Percentiles rank a stretch among this genome's conserved stretches.
These are phyloP conservation scores for Chaetorhynchus papuensis DNA, from an alignment of 2,113 vertebrate genomes.

Conservation along the genomic window DNA sequence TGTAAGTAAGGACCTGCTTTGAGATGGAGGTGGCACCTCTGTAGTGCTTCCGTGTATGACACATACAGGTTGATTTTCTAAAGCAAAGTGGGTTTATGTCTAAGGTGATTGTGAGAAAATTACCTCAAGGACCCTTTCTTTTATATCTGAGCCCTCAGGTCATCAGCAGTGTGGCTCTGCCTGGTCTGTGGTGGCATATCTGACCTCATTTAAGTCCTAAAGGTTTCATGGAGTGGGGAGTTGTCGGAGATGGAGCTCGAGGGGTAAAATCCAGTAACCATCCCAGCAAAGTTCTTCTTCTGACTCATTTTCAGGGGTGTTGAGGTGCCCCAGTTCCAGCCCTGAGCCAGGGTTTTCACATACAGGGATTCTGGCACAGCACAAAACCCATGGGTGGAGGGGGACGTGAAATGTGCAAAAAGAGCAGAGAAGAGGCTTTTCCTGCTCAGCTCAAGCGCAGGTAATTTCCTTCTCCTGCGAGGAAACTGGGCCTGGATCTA, in stretches of 20 bases:
- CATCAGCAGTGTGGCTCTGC: neutral
- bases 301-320: neutral
- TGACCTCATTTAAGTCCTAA: neutral
- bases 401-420: neutral
- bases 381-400: neutral
- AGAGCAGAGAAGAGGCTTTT: slow-evolving; percentile 17
- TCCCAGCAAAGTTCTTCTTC: neutral
- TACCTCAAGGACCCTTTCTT: neutral
- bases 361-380: neutral
- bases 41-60: neutral
- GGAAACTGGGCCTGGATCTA: neutral
- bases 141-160: neutral
- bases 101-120: neutral
- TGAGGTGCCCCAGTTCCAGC: neutral
- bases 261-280: neutral
- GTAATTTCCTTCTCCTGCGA: neutral
- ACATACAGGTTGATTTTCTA: neutral
- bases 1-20: neutral
- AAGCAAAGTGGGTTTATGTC: neutral
- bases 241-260: neutral
- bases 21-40: neutral
- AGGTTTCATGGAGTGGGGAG: neutral
- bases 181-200: neutral
- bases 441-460: neutral
- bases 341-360: neutral